phyloP scores from a whole-genome alignment of 1,140 invertebrate species.

The Aporrectodea caliginosa region DNA sequence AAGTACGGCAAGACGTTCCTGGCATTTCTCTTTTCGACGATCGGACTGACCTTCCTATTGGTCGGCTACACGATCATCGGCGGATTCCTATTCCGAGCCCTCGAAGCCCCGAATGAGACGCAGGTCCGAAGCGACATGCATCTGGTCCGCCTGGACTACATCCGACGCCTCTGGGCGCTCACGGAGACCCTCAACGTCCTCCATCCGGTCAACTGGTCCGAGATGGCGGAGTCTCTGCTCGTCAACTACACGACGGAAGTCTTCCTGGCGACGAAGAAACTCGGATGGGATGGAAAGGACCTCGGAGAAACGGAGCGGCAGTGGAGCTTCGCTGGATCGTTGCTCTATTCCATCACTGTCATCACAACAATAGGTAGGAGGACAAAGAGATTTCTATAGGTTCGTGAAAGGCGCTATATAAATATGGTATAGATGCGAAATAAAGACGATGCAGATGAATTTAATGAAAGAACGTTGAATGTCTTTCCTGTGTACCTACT shows the following conservation, averaged over 20 bases:
- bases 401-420: no score
- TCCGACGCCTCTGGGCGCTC: slow-evolving; percentile 26
- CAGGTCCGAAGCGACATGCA: slow-evolving; percentile 25
- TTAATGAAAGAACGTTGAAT: no score
- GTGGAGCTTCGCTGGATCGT: slow-evolving; percentile 75
- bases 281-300: slow-evolving; percentile 63
- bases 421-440: no score
- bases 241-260: slow-evolving; percentile 22
- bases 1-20: slow-evolving; percentile 74
- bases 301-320: slow-evolving; percentile 38
- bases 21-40: slow-evolving; percentile 88
- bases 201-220: slow-evolving; percentile 27
- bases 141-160: background rate
- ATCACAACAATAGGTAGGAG: slow-evolving; percentile 79
- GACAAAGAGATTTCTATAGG: no score
- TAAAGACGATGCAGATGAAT: no score
- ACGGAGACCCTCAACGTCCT: slow-evolving; percentile 29
- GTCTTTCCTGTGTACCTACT: no score
- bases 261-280: slow-evolving; percentile 20
- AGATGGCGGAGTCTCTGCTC: slow-evolving; percentile 26
- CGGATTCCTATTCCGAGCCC: slow-evolving; percentile 81
- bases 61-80: slow-evolving; percentile 84
- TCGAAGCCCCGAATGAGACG: slow-evolving; percentile 69
- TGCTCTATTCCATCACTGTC: slow-evolving; percentile 76
- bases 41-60: slow-evolving; percentile 82